Evolutionary conservation across 2,797 vertebrate species (phyloP).

Genomic region (Falco novaeseelandiae): DNA sequence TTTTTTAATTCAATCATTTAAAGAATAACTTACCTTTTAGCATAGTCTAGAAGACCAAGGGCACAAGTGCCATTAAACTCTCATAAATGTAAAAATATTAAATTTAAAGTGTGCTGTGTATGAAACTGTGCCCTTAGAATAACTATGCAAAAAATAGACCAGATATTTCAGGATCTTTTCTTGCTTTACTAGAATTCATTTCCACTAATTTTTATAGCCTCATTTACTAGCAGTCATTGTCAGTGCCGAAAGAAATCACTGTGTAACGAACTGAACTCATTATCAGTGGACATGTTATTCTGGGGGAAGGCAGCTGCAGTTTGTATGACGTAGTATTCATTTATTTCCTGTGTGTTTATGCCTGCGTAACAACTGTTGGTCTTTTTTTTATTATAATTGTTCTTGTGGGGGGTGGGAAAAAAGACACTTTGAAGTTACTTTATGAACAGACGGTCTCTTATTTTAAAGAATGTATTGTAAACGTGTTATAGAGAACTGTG

Average conservation of each 20-base stretch:
- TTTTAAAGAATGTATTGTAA: neutral
- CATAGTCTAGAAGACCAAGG: neutral
- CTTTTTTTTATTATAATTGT: too few species aligned
- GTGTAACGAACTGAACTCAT: neutral
- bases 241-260: neutral
- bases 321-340: neutral
- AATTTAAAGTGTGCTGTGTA: neutral
- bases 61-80: neutral
- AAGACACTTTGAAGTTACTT: neutral
- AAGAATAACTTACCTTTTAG: neutral
- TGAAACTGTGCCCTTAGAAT: neutral
- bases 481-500: neutral
- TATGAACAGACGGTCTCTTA: neutral
- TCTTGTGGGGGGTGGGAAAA: neutral
- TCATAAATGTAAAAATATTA: neutral
- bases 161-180: neutral
- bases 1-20: neutral
- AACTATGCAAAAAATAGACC: neutral
- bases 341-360: neutral
- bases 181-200: neutral
- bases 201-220: neutral
- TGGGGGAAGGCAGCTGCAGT: constrained; percentile 8
- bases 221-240: neutral
- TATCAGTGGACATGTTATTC: neutral
- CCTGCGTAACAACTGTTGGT: neutral